Conservation (phyloP, 30 jellyfish, hydroid and myxozoan species). For the Aurelia aurita region DNA sequence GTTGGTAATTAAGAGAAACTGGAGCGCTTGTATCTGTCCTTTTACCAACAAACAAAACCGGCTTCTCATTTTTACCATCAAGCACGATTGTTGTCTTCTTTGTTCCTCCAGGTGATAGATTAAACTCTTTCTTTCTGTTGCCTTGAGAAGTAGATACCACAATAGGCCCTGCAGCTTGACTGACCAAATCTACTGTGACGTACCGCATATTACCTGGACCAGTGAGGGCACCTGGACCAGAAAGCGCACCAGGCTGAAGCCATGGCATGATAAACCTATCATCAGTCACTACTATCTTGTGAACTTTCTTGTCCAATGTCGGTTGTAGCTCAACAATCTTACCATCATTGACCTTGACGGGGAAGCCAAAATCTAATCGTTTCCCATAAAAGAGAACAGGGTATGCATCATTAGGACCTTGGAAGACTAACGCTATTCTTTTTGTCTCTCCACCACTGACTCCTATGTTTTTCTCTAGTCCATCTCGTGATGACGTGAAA, state of each 20-base stretch:
- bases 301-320: constrained; percentile 1
- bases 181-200: constrained; percentile 23
- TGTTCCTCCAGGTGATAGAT: constrained; percentile 11
- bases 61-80: background rate
- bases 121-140: background rate
- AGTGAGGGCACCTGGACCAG: background rate
- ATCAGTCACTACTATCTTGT: constrained; percentile 24
- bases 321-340: background rate
- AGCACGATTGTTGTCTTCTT: background rate
- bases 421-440: constrained; percentile 29
- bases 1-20: constrained; percentile 5
- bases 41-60: constrained; percentile 12
- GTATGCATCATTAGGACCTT: constrained; percentile 1
- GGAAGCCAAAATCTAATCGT: constrained; percentile 33
- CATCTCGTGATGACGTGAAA: background rate
- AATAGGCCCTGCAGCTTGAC: constrained; percentile 43
- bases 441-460: background rate
- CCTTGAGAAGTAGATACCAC: background rate
- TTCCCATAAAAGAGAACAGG: constrained; percentile 34
- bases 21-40: constrained; percentile 1
- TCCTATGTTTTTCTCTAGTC: background rate
- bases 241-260: background rate
- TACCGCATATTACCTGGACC: background rate
- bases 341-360: constrained; percentile 17
- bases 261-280: constrained; percentile 26